Evolutionary conservation across 2,113 vertebrate genomes (phyloP), one percentile per base, ranked within the genome.

Genomic region (Lynx canadensis): DNA sequence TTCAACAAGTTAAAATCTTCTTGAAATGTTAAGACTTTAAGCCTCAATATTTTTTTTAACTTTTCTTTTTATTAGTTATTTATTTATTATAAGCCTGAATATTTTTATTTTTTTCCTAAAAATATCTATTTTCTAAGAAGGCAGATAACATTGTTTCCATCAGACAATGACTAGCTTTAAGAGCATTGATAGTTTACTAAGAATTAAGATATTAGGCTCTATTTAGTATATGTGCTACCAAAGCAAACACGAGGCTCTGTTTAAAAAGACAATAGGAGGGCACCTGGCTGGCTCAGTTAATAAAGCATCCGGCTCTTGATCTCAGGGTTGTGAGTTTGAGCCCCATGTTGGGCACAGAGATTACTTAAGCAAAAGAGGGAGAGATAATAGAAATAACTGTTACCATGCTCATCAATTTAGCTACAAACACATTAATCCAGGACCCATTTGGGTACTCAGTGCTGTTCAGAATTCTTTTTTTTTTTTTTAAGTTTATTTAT

Each of bases 131-230:
- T 95, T 94, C 82, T 79, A 95, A 74, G 52, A 74, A 48, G 80
- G 60, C 48, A 89, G 45, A 71, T 60, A 79, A 29, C 18, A 60
- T 71, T 60, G 55, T 45, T 31, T 81, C 89, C 76, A 79, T 50
- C 38, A 90, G 74, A 78, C 38, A 95, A 68, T 78, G 85, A 57
- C 45, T 41, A 82, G 16, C 16, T 89, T 94, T 94, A 94, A 79
- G 38, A 68, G 33, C 45, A 96, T 7, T 73, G 94, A 65, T 92
- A 89, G 48, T 89, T 92, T 78, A 71, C 55, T 73, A 79, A 94
- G 36, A 93, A 91, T 80, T 71, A 68, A 82, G 68, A 78, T 33
- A 91, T 31, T 25, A 48, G 76, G 66, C 76, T 83, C 41, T 33
- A 63, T n/a, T 88, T 88, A 31, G 55, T 57, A 2, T 57, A 57